Base-by-base conservation (phyloP, 2,888 invertebrate species). In the Lasioglossum calceatum region DNA sequence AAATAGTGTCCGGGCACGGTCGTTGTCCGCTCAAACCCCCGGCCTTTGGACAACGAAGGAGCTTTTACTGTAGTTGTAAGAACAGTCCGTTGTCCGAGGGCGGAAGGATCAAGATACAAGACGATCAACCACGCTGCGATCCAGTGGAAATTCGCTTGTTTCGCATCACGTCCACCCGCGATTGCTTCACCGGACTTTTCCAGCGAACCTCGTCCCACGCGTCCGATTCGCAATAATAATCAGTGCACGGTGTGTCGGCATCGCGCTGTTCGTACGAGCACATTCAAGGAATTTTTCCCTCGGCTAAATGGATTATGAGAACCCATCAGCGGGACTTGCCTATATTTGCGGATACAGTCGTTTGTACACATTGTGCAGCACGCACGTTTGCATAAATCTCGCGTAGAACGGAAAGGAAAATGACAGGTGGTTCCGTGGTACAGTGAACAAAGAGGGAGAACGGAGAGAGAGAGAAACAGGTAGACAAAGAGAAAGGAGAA, bases 361-460 rank as follows among this genome's bases (percentile, higher is more conserved):
- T 67, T 67, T 67, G 67, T 67, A 67, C 67, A 67, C 67, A 67
- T 67, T 36, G 36, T 67, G 44, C 19, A 32, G 36, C 19, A 54
- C 58, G 32, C 70, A 39, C 44, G 44, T 84, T 84, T 72, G 64
- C 76, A 76, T 77, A 81, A 77, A 70, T 77, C 77, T 54, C 42
- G 72, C 7, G 8, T 71, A 32, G 77, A 71, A 50, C 75, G 76
- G 64, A 12, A 32, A 76, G 72, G 54, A 79, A 73, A 79, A 85
- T 58, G 70, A 77, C 77, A 77, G 67, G 75, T 54, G 71, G 44
- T 50, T 47, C 27, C 39, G 32, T 32, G 44, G 47, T 72, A 42
- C 70, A 14, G 71, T 16, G 71, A 12, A 42, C 42, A 73, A 64
- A 76, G 77, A 82, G 42, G 16, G 64, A 36, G 44, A 64, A 44